phyloP scores from a whole-genome alignment of 2,797 vertebrate species.

The Caiman crocodilus region DNA sequence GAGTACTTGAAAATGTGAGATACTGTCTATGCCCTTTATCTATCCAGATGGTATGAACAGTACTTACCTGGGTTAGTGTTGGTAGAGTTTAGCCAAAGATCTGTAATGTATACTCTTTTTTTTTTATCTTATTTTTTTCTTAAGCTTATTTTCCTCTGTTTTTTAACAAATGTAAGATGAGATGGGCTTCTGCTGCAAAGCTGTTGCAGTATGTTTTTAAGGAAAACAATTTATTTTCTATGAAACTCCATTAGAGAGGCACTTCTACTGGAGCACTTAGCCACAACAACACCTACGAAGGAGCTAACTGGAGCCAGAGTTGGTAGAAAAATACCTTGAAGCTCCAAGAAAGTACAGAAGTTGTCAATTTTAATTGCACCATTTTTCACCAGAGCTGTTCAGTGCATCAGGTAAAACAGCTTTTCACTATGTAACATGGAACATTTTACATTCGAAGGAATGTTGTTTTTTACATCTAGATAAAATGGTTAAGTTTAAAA shows the following conservation, averaged over 20 bases:
- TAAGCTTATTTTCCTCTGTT: background rate
- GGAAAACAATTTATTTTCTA: background rate
- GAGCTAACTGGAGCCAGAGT: background rate
- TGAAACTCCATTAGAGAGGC: background rate
- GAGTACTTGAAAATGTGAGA: background rate
- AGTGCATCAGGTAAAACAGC: background rate
- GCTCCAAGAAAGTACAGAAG: background rate
- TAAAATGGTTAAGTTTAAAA: background rate
- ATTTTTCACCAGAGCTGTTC: background rate
- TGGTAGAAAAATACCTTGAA: background rate
- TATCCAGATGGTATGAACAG: rapidly evolving
- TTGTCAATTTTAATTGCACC: background rate
- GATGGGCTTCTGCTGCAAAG: background rate
- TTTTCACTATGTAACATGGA: background rate
- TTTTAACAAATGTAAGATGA: background rate
- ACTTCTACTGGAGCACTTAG: background rate
- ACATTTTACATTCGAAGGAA: background rate
- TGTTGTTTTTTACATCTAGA: background rate
- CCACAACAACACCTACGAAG: background rate
- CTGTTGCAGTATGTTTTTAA: background rate
- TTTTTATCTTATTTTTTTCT: background rate
- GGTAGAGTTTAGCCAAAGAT: background rate
- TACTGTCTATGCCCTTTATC: background rate
- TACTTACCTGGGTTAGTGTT: background rate
- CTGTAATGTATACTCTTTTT: rapidly evolving